Evolutionary conservation across 1,140 invertebrate species (phyloP).

Genomic region (Drosophila ficusphila): DNA sequence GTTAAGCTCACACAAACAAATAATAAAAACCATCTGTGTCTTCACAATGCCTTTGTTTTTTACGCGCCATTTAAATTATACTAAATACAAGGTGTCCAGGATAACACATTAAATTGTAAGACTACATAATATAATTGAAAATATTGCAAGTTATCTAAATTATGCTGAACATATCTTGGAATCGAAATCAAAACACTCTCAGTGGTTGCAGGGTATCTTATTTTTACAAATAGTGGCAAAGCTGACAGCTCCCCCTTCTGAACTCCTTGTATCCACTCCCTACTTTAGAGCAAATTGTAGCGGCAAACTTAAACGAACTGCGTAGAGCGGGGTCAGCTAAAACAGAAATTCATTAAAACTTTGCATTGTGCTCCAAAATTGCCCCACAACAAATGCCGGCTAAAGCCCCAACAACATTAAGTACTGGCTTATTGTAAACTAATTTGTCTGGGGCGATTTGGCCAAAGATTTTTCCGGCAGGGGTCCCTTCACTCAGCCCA

Average conservation of each 20-base stretch:
- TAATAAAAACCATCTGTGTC: no score
- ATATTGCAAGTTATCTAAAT: no score
- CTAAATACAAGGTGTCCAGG: no score
- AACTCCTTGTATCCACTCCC: background rate
- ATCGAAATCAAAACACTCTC: conserved; percentile 6
- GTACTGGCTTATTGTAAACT: conserved; percentile 68
- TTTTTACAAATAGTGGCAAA: conserved; percentile 64
- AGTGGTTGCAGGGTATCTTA: background rate
- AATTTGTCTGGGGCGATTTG: conserved; percentile 76
- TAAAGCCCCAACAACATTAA: conserved; percentile 10
- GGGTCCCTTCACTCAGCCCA: background rate
- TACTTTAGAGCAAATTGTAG: conserved; percentile 48
- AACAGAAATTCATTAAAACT: conserved; percentile 78
- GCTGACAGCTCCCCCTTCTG: conserved; percentile 27
- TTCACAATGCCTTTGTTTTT: no score
- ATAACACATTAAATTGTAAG: background rate
- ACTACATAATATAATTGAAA: no score
- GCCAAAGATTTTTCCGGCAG: conserved; percentile 52
- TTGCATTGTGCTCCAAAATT: conserved; percentile 71
- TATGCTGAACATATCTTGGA: background rate
- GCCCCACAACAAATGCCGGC: conserved; percentile 25
- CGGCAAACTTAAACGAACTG: conserved; percentile 68
- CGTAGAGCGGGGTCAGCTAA: conserved; percentile 47
- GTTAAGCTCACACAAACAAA: background rate
- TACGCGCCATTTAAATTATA: no score